A percentile compares a stretch with the other conserved stretches of the same genome.
Conservation (phyloP, 37 sponge, comb jelly and placozoan species). For the Crambe crambe region DNA sequence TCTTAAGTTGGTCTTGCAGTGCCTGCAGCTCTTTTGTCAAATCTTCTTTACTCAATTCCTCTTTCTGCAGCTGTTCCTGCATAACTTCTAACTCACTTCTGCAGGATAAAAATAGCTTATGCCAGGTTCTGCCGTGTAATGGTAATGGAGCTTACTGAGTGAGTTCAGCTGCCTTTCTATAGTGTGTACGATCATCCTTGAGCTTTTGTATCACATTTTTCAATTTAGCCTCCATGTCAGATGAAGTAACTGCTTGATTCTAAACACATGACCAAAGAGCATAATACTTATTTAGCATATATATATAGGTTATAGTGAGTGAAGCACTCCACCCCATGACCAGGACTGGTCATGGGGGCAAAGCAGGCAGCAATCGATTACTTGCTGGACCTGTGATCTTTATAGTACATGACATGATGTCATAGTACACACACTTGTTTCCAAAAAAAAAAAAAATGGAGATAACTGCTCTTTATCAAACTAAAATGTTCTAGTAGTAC, state of each 20-base stretch:
- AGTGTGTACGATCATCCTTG: constrained; percentile 69
- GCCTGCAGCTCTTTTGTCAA: constrained; percentile 11
- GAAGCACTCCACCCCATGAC: no score
- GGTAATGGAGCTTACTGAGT: constrained; percentile 32
- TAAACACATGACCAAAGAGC: not conserved
- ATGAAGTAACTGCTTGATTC: not conserved
- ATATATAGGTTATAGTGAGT: no score
- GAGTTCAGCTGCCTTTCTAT: constrained; percentile 43
- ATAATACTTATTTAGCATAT: not conserved
- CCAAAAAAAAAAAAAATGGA: no score
- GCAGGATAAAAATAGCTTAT: not conserved
- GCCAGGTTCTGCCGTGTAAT: no score
- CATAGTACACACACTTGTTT: no score
- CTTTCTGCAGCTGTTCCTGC: constrained; percentile 11
- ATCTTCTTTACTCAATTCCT: not conserved
- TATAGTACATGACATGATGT: no score
- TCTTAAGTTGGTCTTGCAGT: constrained; percentile 9
- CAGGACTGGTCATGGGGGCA: no score
- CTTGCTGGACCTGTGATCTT: no score
- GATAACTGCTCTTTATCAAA: no score
- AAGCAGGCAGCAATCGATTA: no score
- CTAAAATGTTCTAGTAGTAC: no score
- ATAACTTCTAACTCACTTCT: constrained; percentile 2
- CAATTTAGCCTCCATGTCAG: constrained; percentile 23
- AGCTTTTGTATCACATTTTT: constrained; percentile 42